Evolutionary conservation across 2,888 invertebrate species (phyloP).

Genomic region (Steinernema hermaphroditum): DNA sequence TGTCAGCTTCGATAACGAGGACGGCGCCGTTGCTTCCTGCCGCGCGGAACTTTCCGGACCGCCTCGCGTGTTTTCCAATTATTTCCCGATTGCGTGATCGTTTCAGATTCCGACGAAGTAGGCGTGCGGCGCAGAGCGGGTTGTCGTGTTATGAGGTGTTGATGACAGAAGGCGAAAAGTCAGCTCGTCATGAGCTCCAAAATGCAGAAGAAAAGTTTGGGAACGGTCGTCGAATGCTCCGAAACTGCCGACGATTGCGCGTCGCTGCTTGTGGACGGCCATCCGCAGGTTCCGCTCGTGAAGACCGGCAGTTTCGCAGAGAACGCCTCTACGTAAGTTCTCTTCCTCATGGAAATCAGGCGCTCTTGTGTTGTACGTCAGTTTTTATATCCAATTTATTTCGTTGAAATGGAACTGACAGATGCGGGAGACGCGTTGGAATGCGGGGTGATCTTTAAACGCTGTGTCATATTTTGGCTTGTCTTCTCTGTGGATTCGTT

Average conservation of each 20-base stretch:
- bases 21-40: not conserved
- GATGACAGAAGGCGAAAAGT: not conserved
- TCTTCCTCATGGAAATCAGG: not conserved
- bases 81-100: not conserved
- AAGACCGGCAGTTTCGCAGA: not conserved
- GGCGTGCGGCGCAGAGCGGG: conserved; percentile 22
- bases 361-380: not conserved
- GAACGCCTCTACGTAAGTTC: conserved; percentile 22
- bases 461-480: not conserved
- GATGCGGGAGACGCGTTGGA: too few relatives aligned
- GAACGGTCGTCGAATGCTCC: conserved; percentile 41
- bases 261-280: conserved; percentile 31
- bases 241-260: conserved; percentile 43
- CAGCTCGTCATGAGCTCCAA: conserved; percentile 33
- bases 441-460: not conserved
- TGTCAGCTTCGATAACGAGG: conserved; percentile 13
- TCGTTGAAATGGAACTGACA: not conserved
- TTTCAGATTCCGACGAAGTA: conserved; percentile 13
- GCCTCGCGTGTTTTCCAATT: not conserved
- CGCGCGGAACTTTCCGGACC: not conserved
- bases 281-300: conserved; percentile 5
- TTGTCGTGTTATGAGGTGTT: conserved; percentile 27
- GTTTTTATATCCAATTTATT: not conserved
- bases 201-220: conserved; percentile 40
- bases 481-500: too few relatives aligned